Base-by-base conservation (phyloP, 2,888 invertebrate species). In the Hydrotaea diabolus region DNA sequence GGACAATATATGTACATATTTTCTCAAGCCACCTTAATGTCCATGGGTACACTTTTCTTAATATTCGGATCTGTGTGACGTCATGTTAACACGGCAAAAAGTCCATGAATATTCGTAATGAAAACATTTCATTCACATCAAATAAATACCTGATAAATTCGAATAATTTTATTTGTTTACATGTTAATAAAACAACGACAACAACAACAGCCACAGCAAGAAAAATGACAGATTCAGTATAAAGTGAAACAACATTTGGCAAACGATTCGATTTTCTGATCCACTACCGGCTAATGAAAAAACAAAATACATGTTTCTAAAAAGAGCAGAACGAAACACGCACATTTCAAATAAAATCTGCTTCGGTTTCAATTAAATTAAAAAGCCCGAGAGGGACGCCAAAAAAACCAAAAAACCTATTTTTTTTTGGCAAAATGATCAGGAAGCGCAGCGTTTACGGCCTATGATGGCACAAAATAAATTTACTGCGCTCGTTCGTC, bases 381-480 rank as follows among this genome's bases (percentile, higher is more conserved):
- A 53, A 71, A 31, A 71, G 1, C 19, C 17, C 39, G 73, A 17
- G 53, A 21, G 17, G 21, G 21, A 11, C 19, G 0, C 5, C 19
- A 66, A 39, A 66, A 64, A 64, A 39, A 62, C 74, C 19, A 59
- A 31, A 59, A 69, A 78, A 36, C 31, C 8, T n/a, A n/a, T n/a
- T n/a, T 59, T 59, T 74, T 79, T 53, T 85, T 85, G 85, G 85
- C 85, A 85, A 77, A 85, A 77, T 46, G 31, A 77, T 66, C 79
- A 85, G 85, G 85, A 85, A 85, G 78, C 36, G 39, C 69, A 39
- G 36, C 66, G 17, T 43, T 39, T 39, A 57, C 17, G 46, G n/a
- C 53, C 57, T 31, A 13, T 39, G 64, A 59, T 59, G 62, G 31
- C 76, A 21, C 21, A 46, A n/a, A 23, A 62, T 69, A 17, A 26